Conservation (phyloP, 2,113 vertebrate species). For the Rhea pennata region DNA sequence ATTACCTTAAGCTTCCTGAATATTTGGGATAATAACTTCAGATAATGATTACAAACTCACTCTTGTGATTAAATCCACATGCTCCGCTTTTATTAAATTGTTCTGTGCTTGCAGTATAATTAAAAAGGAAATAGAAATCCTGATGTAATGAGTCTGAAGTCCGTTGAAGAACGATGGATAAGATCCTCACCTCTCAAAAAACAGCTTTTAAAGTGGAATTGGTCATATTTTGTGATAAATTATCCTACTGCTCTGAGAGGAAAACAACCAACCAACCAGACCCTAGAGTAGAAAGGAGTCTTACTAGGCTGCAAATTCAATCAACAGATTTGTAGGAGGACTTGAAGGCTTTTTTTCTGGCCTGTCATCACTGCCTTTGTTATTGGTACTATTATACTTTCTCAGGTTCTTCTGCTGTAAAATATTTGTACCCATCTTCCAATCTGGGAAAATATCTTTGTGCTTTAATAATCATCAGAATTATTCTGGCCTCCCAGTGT, state of each 20-base stretch:
- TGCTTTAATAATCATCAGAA: neutral
- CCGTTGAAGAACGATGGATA: neutral
- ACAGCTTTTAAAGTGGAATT: neutral
- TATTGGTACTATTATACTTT: neutral
- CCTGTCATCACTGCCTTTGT: neutral
- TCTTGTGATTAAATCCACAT: neutral
- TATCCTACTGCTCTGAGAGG: neutral
- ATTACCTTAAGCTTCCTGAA: too few species aligned
- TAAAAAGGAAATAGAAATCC: neutral
- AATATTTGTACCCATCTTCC: neutral
- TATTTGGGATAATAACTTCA: neutral
- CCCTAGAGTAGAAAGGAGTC: neutral
- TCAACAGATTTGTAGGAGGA: neutral
- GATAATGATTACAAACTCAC: neutral
- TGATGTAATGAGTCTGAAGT: too few species aligned
- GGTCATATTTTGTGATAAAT: neutral
- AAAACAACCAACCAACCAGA: neutral
- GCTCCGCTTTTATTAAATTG: neutral
- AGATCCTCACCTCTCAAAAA: neutral
- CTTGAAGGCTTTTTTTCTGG: neutral
- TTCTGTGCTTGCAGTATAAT: too few species aligned
- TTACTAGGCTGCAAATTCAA: neutral
- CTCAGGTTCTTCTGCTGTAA: neutral
- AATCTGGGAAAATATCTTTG: neutral
- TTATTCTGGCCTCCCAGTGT: too few species aligned